phyloP scores from a whole-genome alignment of 2,888 invertebrate species.

The Oscheius onirici region DNA sequence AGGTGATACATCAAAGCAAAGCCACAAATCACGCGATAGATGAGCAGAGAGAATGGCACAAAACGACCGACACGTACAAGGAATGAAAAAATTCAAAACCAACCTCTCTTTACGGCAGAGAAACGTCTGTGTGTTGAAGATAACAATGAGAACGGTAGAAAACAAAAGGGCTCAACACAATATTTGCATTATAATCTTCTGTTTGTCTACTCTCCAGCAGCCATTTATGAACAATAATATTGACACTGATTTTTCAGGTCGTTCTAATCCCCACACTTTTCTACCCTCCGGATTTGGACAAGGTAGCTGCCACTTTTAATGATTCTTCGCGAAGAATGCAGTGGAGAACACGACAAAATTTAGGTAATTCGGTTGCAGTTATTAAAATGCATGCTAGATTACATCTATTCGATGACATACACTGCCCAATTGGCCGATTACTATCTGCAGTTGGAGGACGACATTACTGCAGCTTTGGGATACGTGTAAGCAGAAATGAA shows the following conservation, averaged over 20 bases:
- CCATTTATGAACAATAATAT: neutral
- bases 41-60: too few species aligned
- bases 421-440: neutral
- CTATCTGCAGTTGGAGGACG: constrained; percentile 18
- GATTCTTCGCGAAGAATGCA: constrained; percentile 9
- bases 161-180: neutral
- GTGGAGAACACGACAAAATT: constrained; percentile 16
- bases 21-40: too few species aligned
- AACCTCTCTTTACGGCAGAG: too few species aligned
- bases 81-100: too few species aligned
- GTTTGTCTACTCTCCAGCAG: neutral
- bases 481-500: neutral
- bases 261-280: constrained; percentile 1
- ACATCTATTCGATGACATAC: neutral
- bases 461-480: constrained; percentile 10
- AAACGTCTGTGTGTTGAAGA: too few species aligned
- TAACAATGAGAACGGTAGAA: too few species aligned
- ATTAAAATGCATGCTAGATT: neutral
- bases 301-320: neutral
- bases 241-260: neutral
- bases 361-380: neutral
- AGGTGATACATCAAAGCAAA: too few species aligned
- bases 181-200: neutral
- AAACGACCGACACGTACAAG: too few species aligned
- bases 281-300: constrained; percentile 24